Evolutionary conservation across 1,140 invertebrate species (phyloP), one percentile per base, ranked within the genome.

Genomic region (Apis laboriosa): DNA sequence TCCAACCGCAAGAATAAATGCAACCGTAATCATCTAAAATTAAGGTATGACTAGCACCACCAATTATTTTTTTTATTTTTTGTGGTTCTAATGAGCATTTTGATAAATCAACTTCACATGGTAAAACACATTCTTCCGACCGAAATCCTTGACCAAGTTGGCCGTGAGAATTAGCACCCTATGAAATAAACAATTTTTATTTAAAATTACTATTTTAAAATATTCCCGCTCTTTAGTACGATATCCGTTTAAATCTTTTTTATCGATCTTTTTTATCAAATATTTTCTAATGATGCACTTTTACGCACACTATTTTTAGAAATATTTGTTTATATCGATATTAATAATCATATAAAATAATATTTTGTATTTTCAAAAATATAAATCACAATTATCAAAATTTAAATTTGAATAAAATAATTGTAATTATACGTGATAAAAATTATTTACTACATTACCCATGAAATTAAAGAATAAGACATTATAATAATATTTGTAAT

Each of bases 81-180:
- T 92, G 90, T 21, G 94, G 88, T 67, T 91, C 86, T 58, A 96
- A 90, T 17, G 93, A 91, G 28, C 86, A 90, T 21, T 21, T 49
- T 28, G 93, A 85, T 73, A 94, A 75, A 91, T 94, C 82, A 15
- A 95, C 92, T 90, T 95, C 92, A 84, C 94, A 93, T 19, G 97
- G 96, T 83, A 94, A 94, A 70, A 95, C 90, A 77, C 96, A 95
- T 93, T 96, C 95, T 91, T 98, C 97, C 81, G 95, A 96, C 86
- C 94, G 93, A 80, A 94, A 92, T 80, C 96, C 96, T 90, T 96
- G 94, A 77, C 96, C 96, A 55, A 98, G 94, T 93, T 98, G 97
- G 66, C 97, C 97, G 92, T 97, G 96, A 86, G 97, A 97, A 93
- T 98, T 98, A 77, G 97, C 97, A 90, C 97, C 97, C 97, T 97